A percentile compares a stretch with the other conserved stretches of the same genome.
These are phyloP conservation scores for Pseudocheirus occidentalis DNA, from an alignment of 2,797 vertebrate genomes.

Conservation along the genomic window DNA sequence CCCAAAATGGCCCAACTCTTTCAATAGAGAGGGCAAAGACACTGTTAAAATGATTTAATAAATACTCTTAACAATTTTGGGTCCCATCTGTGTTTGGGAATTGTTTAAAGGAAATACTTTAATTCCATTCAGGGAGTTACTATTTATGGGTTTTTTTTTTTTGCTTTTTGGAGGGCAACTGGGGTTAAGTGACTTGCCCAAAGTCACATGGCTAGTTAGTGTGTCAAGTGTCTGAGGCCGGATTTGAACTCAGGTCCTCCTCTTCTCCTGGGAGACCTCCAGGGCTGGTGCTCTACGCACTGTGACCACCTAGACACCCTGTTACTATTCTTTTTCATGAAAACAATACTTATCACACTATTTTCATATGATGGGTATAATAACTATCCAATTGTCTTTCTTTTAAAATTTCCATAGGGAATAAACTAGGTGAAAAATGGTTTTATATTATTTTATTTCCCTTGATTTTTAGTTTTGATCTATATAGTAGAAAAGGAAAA, in stretches of 20 bases:
- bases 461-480: neutral
- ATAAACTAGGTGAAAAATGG: neutral
- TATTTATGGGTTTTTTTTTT: no score
- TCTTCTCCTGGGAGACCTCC: no score
- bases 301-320: no score
- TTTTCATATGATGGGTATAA: neutral
- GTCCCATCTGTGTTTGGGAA: neutral
- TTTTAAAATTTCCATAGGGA: neutral
- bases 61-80: neutral
- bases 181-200: no score
- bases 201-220: no score
- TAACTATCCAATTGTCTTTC: neutral
- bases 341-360: neutral
- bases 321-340: neutral
- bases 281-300: no score
- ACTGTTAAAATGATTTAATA: neutral
- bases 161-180: no score
- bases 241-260: no score
- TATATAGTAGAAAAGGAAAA: neutral
- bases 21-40: neutral
- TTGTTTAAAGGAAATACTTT: neutral
- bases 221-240: no score
- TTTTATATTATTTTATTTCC: neutral
- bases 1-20: neutral
- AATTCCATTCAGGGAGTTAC: neutral